A percentile compares a stretch with the other conserved stretches of the same genome.
These are phyloP conservation scores for Trimorus sp. DNA, from an alignment of 2,888 invertebrate species.

Conservation along the genomic window DNA sequence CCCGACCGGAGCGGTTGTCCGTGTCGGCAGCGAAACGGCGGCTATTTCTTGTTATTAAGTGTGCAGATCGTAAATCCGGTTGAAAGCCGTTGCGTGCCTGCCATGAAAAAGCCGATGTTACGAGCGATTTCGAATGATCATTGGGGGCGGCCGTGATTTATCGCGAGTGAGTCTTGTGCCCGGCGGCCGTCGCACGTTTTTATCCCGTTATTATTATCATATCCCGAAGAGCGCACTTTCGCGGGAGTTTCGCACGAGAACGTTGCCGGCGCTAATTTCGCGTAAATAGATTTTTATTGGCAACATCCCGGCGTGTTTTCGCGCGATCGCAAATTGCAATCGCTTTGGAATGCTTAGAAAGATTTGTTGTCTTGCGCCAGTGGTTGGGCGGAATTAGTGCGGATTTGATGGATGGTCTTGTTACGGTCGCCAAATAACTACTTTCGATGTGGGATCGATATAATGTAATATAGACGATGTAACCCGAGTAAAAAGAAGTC, in stretches of 20 bases:
- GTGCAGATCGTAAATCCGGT: constrained; percentile 64
- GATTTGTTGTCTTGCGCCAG: not conserved
- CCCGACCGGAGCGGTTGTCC: constrained; percentile 35
- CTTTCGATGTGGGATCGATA: too few relatives aligned
- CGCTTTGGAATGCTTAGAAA: constrained; percentile 6
- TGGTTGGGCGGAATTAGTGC: not conserved
- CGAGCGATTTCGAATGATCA: constrained; percentile 59
- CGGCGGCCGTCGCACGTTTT: constrained; percentile 36
- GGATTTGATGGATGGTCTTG: not conserved
- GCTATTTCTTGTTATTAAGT: constrained; percentile 66
- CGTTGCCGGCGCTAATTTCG: constrained; percentile 25
- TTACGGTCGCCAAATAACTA: not conserved
- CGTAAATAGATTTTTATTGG: constrained; percentile 33
- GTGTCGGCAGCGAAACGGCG: constrained; percentile 71
- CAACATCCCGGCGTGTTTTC: not conserved
- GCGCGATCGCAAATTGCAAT: constrained; percentile 7
- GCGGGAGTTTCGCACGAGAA: constrained; percentile 5
- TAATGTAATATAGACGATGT: too few relatives aligned
- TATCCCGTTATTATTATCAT: constrained; percentile 47
- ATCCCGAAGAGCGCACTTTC: constrained; percentile 25
- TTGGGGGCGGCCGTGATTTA: constrained; percentile 58
- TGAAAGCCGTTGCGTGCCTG: constrained; percentile 62
- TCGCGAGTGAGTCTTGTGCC: constrained; percentile 46
- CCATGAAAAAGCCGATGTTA: constrained; percentile 61
- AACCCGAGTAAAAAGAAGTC: too few relatives aligned